These are phyloP conservation scores for Noctua janthe DNA, from an alignment of 2,888 invertebrate species.

Conservation along the genomic window DNA sequence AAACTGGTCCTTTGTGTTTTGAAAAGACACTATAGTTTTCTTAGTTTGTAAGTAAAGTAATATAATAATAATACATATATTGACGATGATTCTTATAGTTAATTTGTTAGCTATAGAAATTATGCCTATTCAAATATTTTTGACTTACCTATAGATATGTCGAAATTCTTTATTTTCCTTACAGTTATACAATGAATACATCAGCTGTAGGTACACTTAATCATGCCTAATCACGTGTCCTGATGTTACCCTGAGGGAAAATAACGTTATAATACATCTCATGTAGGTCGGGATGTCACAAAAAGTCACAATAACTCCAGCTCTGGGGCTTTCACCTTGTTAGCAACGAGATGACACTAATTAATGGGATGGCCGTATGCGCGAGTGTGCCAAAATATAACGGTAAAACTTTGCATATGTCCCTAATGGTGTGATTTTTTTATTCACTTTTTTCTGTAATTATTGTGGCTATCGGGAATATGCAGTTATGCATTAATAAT, in stretches of 20 bases:
- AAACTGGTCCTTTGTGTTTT: neutral
- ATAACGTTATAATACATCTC: slow-evolving; percentile 24
- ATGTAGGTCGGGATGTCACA: slow-evolving; percentile 58
- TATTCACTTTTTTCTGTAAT: too few relatives aligned
- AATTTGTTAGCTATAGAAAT: neutral
- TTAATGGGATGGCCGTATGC: slow-evolving; percentile 71
- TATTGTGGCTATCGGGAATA: neutral
- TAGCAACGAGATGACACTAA: slow-evolving; percentile 75
- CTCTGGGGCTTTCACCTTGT: slow-evolving; percentile 69
- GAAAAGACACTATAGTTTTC: neutral
- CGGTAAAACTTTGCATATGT: neutral
- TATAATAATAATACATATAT: neutral
- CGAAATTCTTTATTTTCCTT: neutral
- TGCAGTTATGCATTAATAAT: neutral
- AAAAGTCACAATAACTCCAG: slow-evolving; percentile 43
- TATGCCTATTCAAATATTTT: neutral
- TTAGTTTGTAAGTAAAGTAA: neutral
- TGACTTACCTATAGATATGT: neutral
- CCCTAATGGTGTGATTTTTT: neutral
- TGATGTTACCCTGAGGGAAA: neutral
- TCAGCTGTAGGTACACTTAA: neutral
- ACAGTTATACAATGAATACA: slow-evolving; percentile 1
- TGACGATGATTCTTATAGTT: neutral
- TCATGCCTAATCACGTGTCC: slow-evolving; percentile 1
- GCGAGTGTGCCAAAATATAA: slow-evolving; percentile 11